Evolutionary conservation across 2,797 vertebrate genomes (phyloP), one percentile per base, ranked within the genome.

Genomic region (Aulostomus chinensis): DNA sequence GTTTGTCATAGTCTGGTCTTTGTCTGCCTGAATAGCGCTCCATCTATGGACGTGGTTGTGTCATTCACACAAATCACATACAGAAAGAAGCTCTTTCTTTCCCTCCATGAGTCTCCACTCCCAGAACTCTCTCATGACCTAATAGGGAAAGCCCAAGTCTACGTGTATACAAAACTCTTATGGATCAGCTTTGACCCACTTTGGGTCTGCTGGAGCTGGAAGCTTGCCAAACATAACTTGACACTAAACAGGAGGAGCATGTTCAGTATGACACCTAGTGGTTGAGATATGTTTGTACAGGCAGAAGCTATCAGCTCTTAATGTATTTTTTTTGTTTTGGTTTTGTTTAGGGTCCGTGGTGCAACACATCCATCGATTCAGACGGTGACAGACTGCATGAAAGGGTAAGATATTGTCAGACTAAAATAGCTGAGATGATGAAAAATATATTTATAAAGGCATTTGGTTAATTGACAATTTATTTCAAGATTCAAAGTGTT

Each of bases 381-480:
- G 90, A 92, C 10, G 63, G 87, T 11, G 86, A 88, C 68, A 58
- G 73, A 18, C 62, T 83, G 12, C 83, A 88, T 16, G 91, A 92
- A 66, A 81, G 90, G 80, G 91, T 92, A 56, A 85, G 76, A 61
- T 24, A 9, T 8, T 9, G n/a, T n/a, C n/a, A 24, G 22, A 24
- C 22, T n/a, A n/a, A n/a, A n/a, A n/a, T n/a, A n/a, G n/a, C n/a
- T n/a, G n/a, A n/a, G n/a, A n/a, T n/a, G n/a, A n/a, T n/a, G n/a
- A n/a, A n/a, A n/a, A n/a, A n/a, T n/a, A n/a, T n/a, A n/a, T n/a
- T n/a, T n/a, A n/a, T n/a, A n/a, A n/a, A n/a, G n/a, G n/a, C n/a
- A n/a, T n/a, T n/a, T n/a, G n/a, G n/a, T n/a, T n/a, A n/a, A n/a
- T n/a, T n/a, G n/a, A n/a, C n/a, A n/a, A n/a, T n/a, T n/a, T n/a